Conservation (phyloP, 2,113 vertebrate species). For the Columbina picui region DNA sequence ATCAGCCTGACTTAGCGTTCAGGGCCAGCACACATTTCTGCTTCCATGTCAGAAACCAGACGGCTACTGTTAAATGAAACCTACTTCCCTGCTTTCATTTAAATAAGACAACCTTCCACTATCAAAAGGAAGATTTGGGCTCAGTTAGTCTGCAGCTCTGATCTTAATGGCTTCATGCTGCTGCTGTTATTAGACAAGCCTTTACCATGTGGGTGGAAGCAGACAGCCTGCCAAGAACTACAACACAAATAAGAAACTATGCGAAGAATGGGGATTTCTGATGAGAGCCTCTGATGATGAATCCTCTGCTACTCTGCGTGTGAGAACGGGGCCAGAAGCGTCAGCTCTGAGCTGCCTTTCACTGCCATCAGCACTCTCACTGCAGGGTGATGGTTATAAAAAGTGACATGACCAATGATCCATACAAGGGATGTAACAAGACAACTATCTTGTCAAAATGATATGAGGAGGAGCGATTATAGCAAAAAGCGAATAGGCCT, state of each 20-base stretch:
- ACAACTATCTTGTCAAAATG: slow-evolving; percentile 3
- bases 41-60: neutral
- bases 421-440: neutral
- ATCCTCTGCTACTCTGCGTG: neutral
- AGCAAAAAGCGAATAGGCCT: neutral
- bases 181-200: neutral
- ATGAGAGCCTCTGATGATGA: slow-evolving; percentile 20
- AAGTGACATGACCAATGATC: neutral
- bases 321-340: neutral
- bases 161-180: neutral
- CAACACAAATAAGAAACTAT: slow-evolving; percentile 23
- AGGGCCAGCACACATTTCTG: neutral
- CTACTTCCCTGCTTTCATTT: neutral
- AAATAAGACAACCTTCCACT: neutral
- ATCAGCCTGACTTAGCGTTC: rapidly evolving
- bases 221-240: slow-evolving; percentile 36
- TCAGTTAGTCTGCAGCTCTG: neutral
- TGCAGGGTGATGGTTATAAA: neutral
- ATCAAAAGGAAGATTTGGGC: neutral
- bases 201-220: slow-evolving; percentile 18
- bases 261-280: slow-evolving; percentile 43
- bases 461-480: neutral
- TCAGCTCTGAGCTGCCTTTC: neutral
- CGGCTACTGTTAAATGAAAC: neutral
- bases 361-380: neutral